These are phyloP conservation scores for Limnothrissa miodon DNA, from an alignment of 2,113 vertebrate species.

Conservation along the genomic window DNA sequence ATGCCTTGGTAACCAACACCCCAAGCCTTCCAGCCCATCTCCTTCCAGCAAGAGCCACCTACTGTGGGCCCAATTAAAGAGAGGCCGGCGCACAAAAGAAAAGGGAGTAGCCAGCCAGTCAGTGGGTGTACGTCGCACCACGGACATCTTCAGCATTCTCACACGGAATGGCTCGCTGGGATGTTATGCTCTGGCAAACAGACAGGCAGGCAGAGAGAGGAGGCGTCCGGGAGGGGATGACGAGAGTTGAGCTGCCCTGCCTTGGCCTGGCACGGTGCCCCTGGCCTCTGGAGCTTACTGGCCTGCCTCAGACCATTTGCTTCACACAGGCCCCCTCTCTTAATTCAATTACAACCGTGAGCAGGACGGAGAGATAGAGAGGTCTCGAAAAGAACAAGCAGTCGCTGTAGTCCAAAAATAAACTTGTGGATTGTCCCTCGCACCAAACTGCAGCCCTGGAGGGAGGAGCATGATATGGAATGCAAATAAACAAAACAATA, in stretches of 20 bases:
- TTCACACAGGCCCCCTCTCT: background rate
- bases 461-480: background rate
- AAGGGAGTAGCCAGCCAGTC: background rate
- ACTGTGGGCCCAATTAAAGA: background rate
- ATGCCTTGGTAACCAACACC: background rate
- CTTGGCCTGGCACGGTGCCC: background rate
- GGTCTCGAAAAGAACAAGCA: background rate
- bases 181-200: background rate
- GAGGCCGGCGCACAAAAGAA: background rate
- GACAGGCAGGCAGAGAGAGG: no score
- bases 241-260: no score
- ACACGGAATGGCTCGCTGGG: background rate
- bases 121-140: background rate
- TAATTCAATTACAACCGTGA: background rate
- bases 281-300: background rate
- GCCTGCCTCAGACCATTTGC: background rate
- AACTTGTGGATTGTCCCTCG: background rate
- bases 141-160: background rate
- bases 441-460: background rate
- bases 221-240: no score
- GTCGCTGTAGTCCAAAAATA: background rate
- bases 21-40: background rate
- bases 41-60: background rate
- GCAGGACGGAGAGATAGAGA: background rate
- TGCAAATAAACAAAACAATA: background rate